These are phyloP conservation scores for Pedicia rivosa DNA, from an alignment of 2,888 invertebrate species.

Conservation along the genomic window DNA sequence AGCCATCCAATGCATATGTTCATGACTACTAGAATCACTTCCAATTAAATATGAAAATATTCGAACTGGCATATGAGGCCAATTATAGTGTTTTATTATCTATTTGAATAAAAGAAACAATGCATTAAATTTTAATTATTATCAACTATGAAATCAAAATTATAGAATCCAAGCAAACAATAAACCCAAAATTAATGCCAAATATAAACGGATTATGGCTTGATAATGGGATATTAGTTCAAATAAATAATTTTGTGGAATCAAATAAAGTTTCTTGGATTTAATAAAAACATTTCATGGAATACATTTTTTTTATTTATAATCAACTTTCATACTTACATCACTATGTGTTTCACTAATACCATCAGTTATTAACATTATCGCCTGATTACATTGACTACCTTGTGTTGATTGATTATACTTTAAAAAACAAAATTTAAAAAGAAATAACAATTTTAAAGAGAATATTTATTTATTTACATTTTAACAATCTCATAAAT, in stretches of 20 bases:
- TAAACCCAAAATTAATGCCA: no score
- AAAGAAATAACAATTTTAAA: neutral
- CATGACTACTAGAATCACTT: constrained; percentile 73
- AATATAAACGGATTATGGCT: no score
- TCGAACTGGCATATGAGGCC: constrained; percentile 85
- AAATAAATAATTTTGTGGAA: no score
- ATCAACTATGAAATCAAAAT: neutral
- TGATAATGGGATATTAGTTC: no score
- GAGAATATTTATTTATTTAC: neutral
- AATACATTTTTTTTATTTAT: neutral
- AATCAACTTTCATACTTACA: constrained; percentile 19
- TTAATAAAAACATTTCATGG: neutral
- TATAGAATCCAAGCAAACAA: no score
- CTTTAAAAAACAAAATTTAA: constrained; percentile 27
- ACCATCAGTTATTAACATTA: constrained; percentile 92
- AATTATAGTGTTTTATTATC: constrained; percentile 67
- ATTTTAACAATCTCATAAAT: neutral
- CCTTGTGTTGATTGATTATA: constrained; percentile 74
- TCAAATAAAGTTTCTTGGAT: no score
- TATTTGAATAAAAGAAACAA: constrained; percentile 38
- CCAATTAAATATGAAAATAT: constrained; percentile 95
- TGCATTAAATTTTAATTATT: neutral
- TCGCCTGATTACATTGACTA: constrained; percentile 94
- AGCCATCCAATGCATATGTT: constrained; percentile 85
- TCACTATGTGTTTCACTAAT: constrained; percentile 54